Conservation (phyloP, 2,797 vertebrate species). For the Gephyroberyx darwinii region DNA sequence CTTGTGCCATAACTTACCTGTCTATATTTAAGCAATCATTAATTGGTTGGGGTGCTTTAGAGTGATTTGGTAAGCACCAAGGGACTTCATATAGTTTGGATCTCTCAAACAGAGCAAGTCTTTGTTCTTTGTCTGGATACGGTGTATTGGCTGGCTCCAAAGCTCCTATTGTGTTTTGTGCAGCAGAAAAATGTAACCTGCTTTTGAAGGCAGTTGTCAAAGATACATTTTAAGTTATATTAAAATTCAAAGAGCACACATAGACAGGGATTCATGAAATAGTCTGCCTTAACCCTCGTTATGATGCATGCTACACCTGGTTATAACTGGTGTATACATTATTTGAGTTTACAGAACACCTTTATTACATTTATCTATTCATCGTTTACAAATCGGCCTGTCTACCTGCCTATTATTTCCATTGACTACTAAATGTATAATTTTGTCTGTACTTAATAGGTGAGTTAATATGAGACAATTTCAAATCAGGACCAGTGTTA, state of each 20-base stretch:
- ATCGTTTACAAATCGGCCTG: too few relatives aligned
- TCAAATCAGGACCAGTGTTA: background rate
- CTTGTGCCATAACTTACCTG: too few relatives aligned
- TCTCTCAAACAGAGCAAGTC: conserved; percentile 40
- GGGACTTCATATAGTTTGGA: conserved; percentile 7
- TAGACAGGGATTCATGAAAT: conserved; percentile 28
- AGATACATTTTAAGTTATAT: conserved; percentile 46
- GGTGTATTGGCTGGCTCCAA: conserved; percentile 30
- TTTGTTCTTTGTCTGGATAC: conserved; percentile 61
- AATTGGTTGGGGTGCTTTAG: too few relatives aligned
- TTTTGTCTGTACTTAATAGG: background rate
- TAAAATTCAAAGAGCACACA: conserved; percentile 43
- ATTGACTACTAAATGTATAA: too few relatives aligned
- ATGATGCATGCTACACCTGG: background rate
- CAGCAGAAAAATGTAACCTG: conserved; percentile 45
- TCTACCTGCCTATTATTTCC: too few relatives aligned
- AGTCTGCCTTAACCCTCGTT: background rate
- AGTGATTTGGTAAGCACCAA: background rate
- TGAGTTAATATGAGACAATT: too few relatives aligned
- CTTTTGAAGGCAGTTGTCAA: conserved; percentile 60
- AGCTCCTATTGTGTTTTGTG: conserved; percentile 47
- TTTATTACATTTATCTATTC: too few relatives aligned
- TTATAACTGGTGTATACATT: background rate
- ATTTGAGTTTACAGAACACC: background rate
- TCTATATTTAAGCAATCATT: too few relatives aligned